These are phyloP conservation scores for Keiferia lycopersicella DNA, from an alignment of 2,888 invertebrate genomes.

Conservation along the genomic window DNA sequence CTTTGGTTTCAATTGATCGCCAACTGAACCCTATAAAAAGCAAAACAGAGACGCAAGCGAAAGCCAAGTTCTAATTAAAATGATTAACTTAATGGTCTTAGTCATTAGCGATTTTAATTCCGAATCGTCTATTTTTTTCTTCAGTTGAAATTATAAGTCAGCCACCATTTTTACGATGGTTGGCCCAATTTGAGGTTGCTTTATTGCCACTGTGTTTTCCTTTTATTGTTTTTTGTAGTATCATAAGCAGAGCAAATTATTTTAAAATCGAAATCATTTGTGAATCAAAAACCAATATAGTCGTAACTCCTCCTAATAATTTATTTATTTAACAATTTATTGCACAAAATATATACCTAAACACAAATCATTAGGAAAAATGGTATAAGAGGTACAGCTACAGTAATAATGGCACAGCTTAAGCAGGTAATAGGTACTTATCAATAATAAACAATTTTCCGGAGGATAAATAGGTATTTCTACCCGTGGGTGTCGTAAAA, in stretches of 20 bases:
- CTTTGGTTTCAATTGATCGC: neutral
- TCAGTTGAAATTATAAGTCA: conserved; percentile 63
- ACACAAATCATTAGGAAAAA: no score
- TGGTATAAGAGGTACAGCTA: no score
- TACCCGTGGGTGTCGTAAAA: no score
- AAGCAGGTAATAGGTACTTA: no score
- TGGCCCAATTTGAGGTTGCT: conserved; percentile 49
- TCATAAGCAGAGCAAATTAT: conserved; percentile 38
- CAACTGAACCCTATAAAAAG: conserved; percentile 37
- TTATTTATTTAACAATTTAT: no score
- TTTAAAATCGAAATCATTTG: neutral
- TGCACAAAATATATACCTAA: no score
- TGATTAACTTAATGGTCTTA: conserved; percentile 81
- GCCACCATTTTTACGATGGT: conserved; percentile 60
- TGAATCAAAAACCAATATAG: no score
- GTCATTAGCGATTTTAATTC: conserved; percentile 82
- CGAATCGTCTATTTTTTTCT: conserved; percentile 66
- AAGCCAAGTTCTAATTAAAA: conserved; percentile 79
- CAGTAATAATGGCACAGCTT: no score
- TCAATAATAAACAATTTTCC: no score
- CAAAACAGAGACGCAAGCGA: conserved; percentile 59
- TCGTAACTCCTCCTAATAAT: no score
- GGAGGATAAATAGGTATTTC: no score
- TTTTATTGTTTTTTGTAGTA: conserved; percentile 45
- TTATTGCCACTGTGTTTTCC: conserved; percentile 53